phyloP scores from a whole-genome alignment of 2,888 invertebrate genomes.

The Drosophila affinis region DNA sequence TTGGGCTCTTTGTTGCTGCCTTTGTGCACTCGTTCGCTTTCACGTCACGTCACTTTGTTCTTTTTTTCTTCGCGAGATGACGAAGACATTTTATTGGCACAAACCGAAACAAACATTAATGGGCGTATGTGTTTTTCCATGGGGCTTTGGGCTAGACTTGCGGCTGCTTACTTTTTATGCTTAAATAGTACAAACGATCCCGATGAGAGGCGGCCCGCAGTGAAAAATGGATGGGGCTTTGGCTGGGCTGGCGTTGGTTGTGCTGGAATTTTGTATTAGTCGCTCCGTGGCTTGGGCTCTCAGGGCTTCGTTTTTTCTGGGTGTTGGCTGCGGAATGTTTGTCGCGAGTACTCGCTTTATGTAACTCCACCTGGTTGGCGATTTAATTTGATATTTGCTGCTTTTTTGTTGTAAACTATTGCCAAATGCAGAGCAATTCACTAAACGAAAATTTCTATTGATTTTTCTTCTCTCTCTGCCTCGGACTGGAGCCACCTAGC shows the following conservation, averaged over 20 bases:
- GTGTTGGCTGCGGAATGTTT: conserved; percentile 74
- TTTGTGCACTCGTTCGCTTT: conserved; percentile 53
- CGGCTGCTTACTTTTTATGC: conserved; percentile 39
- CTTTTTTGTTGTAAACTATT: conserved; percentile 65
- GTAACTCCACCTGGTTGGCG: conserved; percentile 52
- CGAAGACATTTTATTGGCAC: conserved; percentile 76
- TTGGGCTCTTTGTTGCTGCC: conserved; percentile 47
- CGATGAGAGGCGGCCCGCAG: conserved; percentile 25
- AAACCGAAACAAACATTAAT: conserved; percentile 46
- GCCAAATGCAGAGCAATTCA: conserved; percentile 70
- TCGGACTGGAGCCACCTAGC: conserved; percentile 59
- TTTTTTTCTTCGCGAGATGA: conserved; percentile 69
- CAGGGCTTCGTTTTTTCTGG: conserved; percentile 58
- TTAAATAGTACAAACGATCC: background rate
- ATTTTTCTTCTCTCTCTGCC: conserved; percentile 79
- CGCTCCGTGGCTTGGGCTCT: conserved; percentile 42
- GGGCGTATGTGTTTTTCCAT: conserved; percentile 31
- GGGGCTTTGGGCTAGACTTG: conserved; percentile 48
- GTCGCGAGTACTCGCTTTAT: conserved; percentile 48
- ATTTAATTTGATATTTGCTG: conserved; percentile 33
- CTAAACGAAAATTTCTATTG: conserved; percentile 82
- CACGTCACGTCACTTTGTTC: conserved; percentile 72
- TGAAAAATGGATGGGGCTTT: conserved; percentile 42
- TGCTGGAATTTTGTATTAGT: conserved; percentile 65
- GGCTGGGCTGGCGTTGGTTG: conserved; percentile 43